Percentiles rank a stretch among this genome's conserved stretches.
Conservation (phyloP, 2,113 vertebrate genomes). For the Canis aureus region DNA sequence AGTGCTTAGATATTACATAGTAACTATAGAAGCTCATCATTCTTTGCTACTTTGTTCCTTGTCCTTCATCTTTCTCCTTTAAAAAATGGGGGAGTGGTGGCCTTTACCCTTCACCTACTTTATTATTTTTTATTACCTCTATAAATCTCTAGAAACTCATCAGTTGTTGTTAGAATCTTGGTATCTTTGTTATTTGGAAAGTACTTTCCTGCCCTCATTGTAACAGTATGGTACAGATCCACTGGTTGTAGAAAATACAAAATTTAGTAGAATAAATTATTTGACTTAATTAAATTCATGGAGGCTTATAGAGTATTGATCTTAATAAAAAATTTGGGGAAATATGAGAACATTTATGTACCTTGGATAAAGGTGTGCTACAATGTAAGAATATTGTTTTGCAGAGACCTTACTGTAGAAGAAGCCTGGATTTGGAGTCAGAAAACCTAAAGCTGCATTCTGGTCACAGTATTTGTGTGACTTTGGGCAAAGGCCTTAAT, state of each 20-base stretch:
- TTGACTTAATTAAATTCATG: conserved; percentile 25
- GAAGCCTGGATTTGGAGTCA: conserved; percentile 10
- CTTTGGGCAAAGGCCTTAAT: conserved; percentile 12
- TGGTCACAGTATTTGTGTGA: conserved; percentile 3
- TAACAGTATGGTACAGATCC: neutral
- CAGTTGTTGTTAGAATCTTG: neutral
- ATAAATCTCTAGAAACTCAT: conserved; percentile 22
- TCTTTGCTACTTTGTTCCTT: conserved; percentile 12
- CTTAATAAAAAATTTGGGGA: conserved; percentile 41
- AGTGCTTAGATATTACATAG: neutral
- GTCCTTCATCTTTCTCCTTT: neutral
- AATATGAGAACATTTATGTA: neutral
- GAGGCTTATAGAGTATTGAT: neutral
- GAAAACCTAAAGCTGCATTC: neutral
- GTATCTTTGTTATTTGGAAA: neutral
- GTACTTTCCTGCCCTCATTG: neutral
- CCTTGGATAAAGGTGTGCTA: neutral
- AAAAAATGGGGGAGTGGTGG: neutral
- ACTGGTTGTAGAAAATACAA: neutral
- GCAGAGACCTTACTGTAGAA: neutral
- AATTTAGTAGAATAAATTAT: neutral
- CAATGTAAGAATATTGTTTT: neutral
- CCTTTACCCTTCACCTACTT: conserved; percentile 9
- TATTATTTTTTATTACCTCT: conserved; percentile 2
- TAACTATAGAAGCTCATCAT: neutral